Base-by-base conservation (phyloP, 2,888 invertebrate species). In the Meiosimyza decipiens region DNA sequence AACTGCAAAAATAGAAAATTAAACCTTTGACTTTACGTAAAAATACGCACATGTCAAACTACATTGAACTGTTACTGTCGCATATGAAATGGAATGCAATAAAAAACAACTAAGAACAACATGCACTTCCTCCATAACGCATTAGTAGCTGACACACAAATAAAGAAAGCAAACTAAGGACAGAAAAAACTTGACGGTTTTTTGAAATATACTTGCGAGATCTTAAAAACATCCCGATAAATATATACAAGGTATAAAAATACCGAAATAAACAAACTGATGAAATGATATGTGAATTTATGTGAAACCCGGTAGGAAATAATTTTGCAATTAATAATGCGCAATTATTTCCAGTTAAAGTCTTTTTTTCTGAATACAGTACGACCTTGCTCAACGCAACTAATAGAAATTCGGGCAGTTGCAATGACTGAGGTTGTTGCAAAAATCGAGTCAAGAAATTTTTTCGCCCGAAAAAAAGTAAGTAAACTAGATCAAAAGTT, bases 141-240 rank as follows among this genome's bases (percentile, higher is more conserved):
- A 60, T 60, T 60, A 60, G 60, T 22, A 60, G 33, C 60, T 60
- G 60, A 60, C 60, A 60, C 22, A 18, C 22, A 55, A 55, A 22
- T 16, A 55, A 55, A 18, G 7, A 55, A 22, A 55, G n/a, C 18
- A 55, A 18, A 22, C 1, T 22, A 22, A 22, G 2, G 22, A 22
- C 22, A 22, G 22, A 22, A 55, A 55, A 28, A 28, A 9, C 40
- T 33, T 33, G 3, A 60, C 28, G 33, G 15, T 33, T 40, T 60
- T 59, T 40, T 40, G 4, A n/a, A n/a, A 28, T 22, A 60, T 28
- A 28, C n/a, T 60, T 9, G 33, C 28, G 33, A 33, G 6, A 2
- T 13, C 13, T 33, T 33, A 60, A 60, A 60, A 60, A 60, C 22
- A 33, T 15, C 7, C 15, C 33, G 33, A 60, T 28, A 60, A 33